Conservation (phyloP, 2,888 invertebrate species). For the Xylota sylvarum region DNA sequence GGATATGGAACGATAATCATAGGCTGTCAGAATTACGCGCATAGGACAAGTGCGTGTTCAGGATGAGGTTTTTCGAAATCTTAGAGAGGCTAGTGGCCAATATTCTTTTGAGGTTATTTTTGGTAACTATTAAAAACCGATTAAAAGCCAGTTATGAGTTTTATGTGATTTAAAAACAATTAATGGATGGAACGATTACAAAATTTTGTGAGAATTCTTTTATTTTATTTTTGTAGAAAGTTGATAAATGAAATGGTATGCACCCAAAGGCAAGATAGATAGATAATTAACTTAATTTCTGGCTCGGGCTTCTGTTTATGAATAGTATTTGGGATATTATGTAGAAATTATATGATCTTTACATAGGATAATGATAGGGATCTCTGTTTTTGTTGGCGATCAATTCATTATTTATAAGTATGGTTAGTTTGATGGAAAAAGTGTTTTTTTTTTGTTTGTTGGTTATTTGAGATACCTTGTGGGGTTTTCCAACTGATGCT, state of each 20-base stretch:
- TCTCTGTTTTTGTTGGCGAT: slow-evolving; percentile 43
- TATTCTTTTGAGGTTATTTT: slow-evolving; percentile 31
- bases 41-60: slow-evolving; percentile 73
- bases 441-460: no score
- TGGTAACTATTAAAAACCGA: slow-evolving; percentile 76
- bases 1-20: slow-evolving; percentile 75
- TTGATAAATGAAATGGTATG: slow-evolving; percentile 72
- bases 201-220: slow-evolving; percentile 61
- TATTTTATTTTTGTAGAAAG: slow-evolving; percentile 48
- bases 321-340: slow-evolving; percentile 39
- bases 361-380: slow-evolving; percentile 46
- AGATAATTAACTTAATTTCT: slow-evolving; percentile 69
- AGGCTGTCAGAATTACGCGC: slow-evolving; percentile 75
- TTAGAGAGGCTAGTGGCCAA: slow-evolving; percentile 29
- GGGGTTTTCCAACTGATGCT: neutral
- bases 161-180: slow-evolving; percentile 76
- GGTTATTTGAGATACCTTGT: no score
- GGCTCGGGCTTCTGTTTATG: slow-evolving; percentile 71
- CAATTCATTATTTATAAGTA: slow-evolving; percentile 47
- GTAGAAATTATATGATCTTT: slow-evolving; percentile 44
- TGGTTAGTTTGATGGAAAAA: slow-evolving; percentile 21
- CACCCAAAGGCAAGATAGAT: slow-evolving; percentile 56
- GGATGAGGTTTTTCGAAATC: slow-evolving; percentile 45
- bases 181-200: slow-evolving; percentile 70
- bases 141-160: slow-evolving; percentile 67